Evolutionary conservation across 2,797 vertebrate genomes (phyloP), one percentile per base, ranked within the genome.

Genomic region (Epinephelus malabaricus): DNA sequence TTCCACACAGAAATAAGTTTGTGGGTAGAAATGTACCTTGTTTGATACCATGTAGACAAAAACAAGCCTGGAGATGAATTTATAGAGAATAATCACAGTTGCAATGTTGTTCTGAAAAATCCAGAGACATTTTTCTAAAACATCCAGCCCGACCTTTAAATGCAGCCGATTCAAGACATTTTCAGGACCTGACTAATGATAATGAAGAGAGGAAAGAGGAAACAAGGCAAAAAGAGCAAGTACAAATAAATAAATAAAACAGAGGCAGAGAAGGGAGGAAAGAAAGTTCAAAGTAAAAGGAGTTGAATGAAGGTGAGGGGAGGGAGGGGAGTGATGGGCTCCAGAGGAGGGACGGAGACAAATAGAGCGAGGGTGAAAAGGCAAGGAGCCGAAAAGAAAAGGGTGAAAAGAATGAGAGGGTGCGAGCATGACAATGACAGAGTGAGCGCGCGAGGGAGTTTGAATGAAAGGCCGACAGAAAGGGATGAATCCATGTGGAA

Each of bases 401-500:
- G 71, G 78, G 64, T 68, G 78, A 66, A 79, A 58, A 76, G 86
- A 86, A 84, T 18, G 89, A 81, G 84, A 58, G 73, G 47, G 84
- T 3, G 71, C 38, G 15, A 77, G 87, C 47, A 8, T 67, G 88
- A 87, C 76, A 87, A 78, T 81, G 83, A 89, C 73, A 58, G 81
- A 89, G 83, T 3, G 89, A 82, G 82, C 53, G 75, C 71, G 79
- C 54, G 62, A 70, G 81, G 4, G 71, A 69, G 75, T 53, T 85
- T 86, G 89, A 88, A 87, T 84, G 86, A 88, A 81, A 86, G 78
- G 77, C 73, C n/a, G 81, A 78, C 68, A 83, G 83, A 86, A 72
- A 80, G 77, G 62, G 84, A 89, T 66, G 83, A 85, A 92, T 89
- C 82, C 84, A 87, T 23, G 86, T 78, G 86, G 81, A 92, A 89